Evolutionary conservation across 2,888 invertebrate genomes (phyloP).

Genomic region (Diachrysia chrysitis): DNA sequence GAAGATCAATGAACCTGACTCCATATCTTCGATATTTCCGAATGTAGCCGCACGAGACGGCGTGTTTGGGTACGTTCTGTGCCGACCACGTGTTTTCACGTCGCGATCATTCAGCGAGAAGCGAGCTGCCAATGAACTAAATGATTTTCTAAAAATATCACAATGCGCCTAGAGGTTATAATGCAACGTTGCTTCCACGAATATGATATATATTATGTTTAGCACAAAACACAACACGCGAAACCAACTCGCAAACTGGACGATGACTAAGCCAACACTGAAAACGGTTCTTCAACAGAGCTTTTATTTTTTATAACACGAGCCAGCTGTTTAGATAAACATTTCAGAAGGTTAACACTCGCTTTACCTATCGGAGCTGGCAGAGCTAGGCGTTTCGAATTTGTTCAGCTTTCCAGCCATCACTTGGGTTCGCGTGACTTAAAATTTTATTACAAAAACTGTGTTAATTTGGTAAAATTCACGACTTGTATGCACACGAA

Average conservation of each 20-base stretch:
- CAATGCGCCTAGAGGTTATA: constrained; percentile 85
- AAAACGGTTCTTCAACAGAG: constrained; percentile 69
- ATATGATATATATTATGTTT: constrained; percentile 57
- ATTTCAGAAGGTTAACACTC: constrained; percentile 76
- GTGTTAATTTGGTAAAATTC: constrained; percentile 64
- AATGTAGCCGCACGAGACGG: constrained; percentile 63
- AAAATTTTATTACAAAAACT: constrained; percentile 57
- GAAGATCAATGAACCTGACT: constrained; percentile 77
- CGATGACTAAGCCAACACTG: constrained; percentile 75
- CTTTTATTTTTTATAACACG: constrained; percentile 75
- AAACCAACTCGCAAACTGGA: constrained; percentile 66
- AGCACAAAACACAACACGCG: constrained; percentile 73
- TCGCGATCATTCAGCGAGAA: constrained; percentile 73
- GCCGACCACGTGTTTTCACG: constrained; percentile 79
- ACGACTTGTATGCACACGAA: constrained; percentile 74
- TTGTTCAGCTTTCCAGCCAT: constrained; percentile 89
- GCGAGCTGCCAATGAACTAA: constrained; percentile 83
- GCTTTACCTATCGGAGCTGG: constrained; percentile 96
- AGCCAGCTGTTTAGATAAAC: constrained; percentile 87
- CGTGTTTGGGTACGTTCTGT: constrained; percentile 64
- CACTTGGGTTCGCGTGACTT: constrained; percentile 66
- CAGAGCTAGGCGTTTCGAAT: constrained; percentile 96
- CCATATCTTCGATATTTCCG: constrained; percentile 72
- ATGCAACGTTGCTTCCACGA: constrained; percentile 69
- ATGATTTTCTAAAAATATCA: constrained; percentile 86